phyloP scores from a whole-genome alignment of 30 jellyfish, hydroid and myxozoan genomes.

The Pelagia noctiluca region DNA sequence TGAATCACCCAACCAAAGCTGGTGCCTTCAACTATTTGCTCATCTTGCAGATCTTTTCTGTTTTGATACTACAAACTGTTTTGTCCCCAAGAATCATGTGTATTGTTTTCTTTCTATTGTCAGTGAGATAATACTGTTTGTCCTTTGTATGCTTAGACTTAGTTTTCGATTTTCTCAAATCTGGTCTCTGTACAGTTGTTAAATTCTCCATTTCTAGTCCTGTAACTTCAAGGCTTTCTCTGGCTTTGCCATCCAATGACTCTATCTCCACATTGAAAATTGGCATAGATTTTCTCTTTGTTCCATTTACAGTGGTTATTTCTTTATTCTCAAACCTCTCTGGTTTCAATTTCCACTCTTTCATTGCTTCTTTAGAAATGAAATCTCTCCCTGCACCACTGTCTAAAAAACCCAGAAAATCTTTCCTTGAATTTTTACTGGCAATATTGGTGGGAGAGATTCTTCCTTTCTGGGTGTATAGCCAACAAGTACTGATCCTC shows the following conservation, averaged over 20 bases:
- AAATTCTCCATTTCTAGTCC: slow-evolving; percentile 58
- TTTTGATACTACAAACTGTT: not conserved
- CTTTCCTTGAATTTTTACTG: slow-evolving; percentile 21
- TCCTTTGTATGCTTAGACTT: slow-evolving; percentile 62
- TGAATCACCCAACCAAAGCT: slow-evolving; percentile 46
- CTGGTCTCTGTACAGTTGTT: slow-evolving; percentile 62
- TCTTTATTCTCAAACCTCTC: slow-evolving; percentile 37
- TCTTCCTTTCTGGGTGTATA: not conserved
- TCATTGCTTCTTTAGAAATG: slow-evolving; percentile 25
- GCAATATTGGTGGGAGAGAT: slow-evolving; percentile 32
- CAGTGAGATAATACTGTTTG: slow-evolving; percentile 3
- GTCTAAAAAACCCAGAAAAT: slow-evolving; percentile 20
- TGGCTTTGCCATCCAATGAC: slow-evolving; percentile 37
- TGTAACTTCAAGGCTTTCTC: slow-evolving; percentile 63
- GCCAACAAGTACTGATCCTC: slow-evolving; percentile 4
- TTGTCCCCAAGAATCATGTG: slow-evolving; percentile 12
- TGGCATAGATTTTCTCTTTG: slow-evolving; percentile 43
- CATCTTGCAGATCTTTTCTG: slow-evolving; percentile 37
- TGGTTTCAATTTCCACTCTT: not conserved
- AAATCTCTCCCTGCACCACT: slow-evolving; percentile 45
- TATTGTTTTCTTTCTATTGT: not conserved
- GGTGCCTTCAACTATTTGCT: slow-evolving; percentile 46
- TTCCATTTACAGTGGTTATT: slow-evolving; percentile 29
- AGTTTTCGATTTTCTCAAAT: slow-evolving; percentile 42
- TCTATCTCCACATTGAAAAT: slow-evolving; percentile 1